A percentile compares a stretch with the other conserved stretches of the same genome.
phyloP scores from a whole-genome alignment of 2,888 invertebrate species.

The Bimastos eiseni region DNA sequence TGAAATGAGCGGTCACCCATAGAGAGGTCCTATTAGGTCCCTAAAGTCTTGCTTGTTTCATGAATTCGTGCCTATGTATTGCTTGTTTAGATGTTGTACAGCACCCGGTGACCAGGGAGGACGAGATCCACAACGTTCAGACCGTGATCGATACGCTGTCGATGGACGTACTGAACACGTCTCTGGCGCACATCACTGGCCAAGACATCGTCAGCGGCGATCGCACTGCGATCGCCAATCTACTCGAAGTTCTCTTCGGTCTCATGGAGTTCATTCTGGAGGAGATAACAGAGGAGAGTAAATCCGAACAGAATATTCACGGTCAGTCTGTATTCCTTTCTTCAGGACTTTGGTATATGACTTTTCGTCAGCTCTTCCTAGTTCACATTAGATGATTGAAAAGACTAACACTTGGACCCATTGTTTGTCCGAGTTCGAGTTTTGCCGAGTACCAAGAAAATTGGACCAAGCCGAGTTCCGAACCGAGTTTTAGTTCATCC shows the following conservation, averaged over 20 bases:
- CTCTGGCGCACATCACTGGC: conserved; percentile 59
- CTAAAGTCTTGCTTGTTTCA: too few species aligned
- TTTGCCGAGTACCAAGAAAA: too few species aligned
- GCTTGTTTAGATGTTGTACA: conserved; percentile 40
- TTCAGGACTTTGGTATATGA: too few species aligned
- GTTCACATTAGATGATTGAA: too few species aligned
- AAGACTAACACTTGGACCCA: too few species aligned
- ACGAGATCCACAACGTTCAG: conserved; percentile 60
- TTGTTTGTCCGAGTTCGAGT: too few species aligned
- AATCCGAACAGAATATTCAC: neutral
- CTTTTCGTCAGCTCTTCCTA: neutral
- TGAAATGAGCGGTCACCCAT: too few species aligned
- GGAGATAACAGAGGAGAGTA: conserved; percentile 48
- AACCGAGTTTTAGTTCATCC: too few species aligned
- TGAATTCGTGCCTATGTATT: neutral
- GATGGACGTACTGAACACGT: conserved; percentile 57
- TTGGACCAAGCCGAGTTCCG: too few species aligned
- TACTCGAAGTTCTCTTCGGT: conserved; percentile 59
- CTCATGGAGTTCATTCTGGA: conserved; percentile 59
- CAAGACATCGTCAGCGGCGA: conserved; percentile 54
- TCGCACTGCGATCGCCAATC: conserved; percentile 52
- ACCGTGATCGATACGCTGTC: conserved; percentile 58
- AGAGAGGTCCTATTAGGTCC: too few species aligned
- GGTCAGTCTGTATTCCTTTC: neutral
- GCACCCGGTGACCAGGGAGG: conserved; percentile 51